Base-by-base conservation (phyloP, 2,113 vertebrate species). In the Condylura cristata region DNA sequence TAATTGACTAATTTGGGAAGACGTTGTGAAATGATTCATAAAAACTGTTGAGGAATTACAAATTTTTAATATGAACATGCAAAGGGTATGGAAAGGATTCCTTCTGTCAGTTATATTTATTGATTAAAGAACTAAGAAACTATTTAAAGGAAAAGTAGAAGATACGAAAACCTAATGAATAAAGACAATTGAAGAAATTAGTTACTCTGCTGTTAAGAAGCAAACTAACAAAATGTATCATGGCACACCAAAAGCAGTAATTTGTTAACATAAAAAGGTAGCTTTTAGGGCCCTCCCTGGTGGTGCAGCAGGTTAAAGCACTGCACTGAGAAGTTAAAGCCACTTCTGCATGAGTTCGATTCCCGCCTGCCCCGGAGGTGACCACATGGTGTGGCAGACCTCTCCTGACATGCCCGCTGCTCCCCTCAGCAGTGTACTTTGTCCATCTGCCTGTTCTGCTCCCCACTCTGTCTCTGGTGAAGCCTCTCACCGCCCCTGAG, bases 41-140 rank as follows among this genome's bases (percentile, higher is more conserved):
- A 89, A 90, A 93, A 91, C 3, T 72, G 71, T 7, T 56, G 5
- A 93, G 72, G 94, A 85, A 61, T 56, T 53, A 39, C 13, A 61
- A 68, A 86, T 6, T 92, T 18, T 10, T 61, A 26, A 91, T 89
- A 94, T 13, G 24, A 51, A 80, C 37, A 56, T 22, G 46, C 32
- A 51, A 85, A 78, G 66, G 71, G 18, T 20, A 41, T 56, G 61
- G 24, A 30, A 91, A 91, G 17, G 30, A 82, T 48, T 3, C 1
- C 16, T 68, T 82, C 61, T 88, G 56, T 58, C 39, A 18, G 80
- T 41, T 91, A 12, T 76, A 68, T 32, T 89, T 65, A 56, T 39
- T 72, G 91, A 53, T 56, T 68, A 39, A 84, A 79, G 8, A 79
- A 74, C 6, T 63, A 17, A 93, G 37, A 89, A 48, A 32, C 70